A percentile compares a stretch with the other conserved stretches of the same genome.
Evolutionary conservation across 2,888 invertebrate genomes (phyloP).

Genomic region (Danaus chrysippus): DNA sequence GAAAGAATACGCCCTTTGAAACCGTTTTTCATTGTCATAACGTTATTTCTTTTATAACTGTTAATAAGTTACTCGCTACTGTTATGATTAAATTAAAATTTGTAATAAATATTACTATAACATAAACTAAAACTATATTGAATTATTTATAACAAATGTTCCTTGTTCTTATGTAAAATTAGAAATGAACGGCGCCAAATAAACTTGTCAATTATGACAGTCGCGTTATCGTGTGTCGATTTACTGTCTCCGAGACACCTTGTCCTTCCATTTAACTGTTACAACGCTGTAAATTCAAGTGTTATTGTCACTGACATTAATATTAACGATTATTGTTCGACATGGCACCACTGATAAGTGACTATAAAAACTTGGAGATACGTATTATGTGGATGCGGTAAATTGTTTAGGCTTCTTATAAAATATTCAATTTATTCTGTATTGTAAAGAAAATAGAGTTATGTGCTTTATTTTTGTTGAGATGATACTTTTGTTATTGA

Average conservation of each 20-base stretch:
- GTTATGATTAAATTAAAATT: background rate
- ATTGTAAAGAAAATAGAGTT: no score
- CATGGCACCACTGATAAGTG: constrained; percentile 49
- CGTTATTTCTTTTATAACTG: constrained; percentile 36
- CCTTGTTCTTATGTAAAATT: background rate
- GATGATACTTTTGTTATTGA: no score
- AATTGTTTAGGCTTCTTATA: constrained; percentile 3
- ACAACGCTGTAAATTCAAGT: constrained; percentile 61
- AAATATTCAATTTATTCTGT: background rate
- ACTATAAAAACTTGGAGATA: constrained; percentile 35
- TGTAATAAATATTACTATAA: no score
- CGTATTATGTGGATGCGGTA: constrained; percentile 32
- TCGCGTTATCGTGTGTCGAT: constrained; percentile 37
- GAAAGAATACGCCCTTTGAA: constrained; percentile 43
- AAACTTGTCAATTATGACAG: constrained; percentile 40
- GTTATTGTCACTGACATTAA: constrained; percentile 63
- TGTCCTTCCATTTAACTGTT: constrained; percentile 58
- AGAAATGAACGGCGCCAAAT: constrained; percentile 15
- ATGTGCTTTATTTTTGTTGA: no score
- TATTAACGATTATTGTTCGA: constrained; percentile 62
- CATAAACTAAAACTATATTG: no score
- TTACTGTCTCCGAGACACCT: constrained; percentile 51
- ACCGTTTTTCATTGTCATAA: constrained; percentile 63
- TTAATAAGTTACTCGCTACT: constrained; percentile 3
- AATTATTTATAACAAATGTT: no score